Base-by-base conservation (phyloP, 2,888 invertebrate genomes). In the Polyommatus iphigenia region DNA sequence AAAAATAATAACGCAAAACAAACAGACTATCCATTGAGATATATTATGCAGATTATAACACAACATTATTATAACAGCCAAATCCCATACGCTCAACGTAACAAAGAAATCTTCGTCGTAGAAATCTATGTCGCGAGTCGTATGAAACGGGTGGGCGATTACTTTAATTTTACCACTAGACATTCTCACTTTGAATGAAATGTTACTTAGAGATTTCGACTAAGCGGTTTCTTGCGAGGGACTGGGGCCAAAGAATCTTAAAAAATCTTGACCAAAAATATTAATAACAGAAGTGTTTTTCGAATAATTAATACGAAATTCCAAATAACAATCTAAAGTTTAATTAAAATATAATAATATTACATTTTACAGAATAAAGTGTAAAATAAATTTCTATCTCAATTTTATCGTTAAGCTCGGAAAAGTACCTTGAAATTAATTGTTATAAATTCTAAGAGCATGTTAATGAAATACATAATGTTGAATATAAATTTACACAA, bases 401-500 rank as follows among this genome's bases (percentile, higher is more conserved):
- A 67, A 29, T 29, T 67, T 32, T 67, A 18, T 67, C 24, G 15
- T 15, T 29, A 29, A n/a, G n/a, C 13, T 32, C 29, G 5, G 67
- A 32, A 67, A 18, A 67, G 29, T 67, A 32, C 32, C 29, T 67
- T 67, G 18, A 67, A 18, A 67, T 32, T 32, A 29, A 67, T 67
- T 32, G 67, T 67, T 67, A 29, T 67, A 67, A 67, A 32, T 29
- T 32, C 29, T 32, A 29, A 67, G 67, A 32, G 29, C 67, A 29
- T 54, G 32, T 46, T 75, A 29, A 75, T 75, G 75, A 75, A 75
- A 54, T 54, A 75, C 75, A 32, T 50, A 54, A 54, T 54, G 46
- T 8, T 75, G 29, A 75, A 54, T 75, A 75, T 46, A 75, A 75
- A 54, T 50, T 75, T 29, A 75, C 75, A 54, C 50, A 54, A 54